Conservation (phyloP, 2,113 vertebrate species). For the Anthoscopus minutus region DNA sequence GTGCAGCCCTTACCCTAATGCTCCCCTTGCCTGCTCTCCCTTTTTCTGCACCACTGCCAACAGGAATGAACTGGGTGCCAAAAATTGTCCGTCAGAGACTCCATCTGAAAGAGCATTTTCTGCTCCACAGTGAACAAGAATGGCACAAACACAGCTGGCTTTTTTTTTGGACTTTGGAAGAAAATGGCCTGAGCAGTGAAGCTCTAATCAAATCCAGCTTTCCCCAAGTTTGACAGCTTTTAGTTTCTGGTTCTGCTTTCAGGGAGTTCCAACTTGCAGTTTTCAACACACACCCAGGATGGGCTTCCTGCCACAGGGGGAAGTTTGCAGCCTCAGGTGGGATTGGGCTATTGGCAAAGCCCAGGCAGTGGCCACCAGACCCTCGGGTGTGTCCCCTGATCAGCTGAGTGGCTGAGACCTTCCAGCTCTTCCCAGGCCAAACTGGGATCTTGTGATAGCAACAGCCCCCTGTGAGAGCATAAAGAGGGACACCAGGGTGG, state of each 20-base stretch:
- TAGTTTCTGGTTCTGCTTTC: neutral
- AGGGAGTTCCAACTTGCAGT: neutral
- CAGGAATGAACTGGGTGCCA: neutral
- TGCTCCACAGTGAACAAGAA: neutral
- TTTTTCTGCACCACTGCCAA: neutral
- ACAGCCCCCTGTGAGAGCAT: rapidly evolving
- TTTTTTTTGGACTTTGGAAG: neutral
- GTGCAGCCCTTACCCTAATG: neutral
- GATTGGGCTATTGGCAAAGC: neutral
- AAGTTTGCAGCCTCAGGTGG: neutral
- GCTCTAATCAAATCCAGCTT: neutral
- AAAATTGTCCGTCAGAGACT: neutral
- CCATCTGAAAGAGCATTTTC: neutral
- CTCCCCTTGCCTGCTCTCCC: neutral
- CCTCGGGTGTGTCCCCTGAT: neutral
- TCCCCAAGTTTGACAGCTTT: neutral
- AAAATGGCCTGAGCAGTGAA: neutral
- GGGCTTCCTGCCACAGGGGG: neutral
- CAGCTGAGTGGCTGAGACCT: neutral
- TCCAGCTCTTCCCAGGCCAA: neutral
- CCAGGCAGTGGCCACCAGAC: neutral
- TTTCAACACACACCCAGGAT: neutral
- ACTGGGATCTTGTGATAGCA: neutral
- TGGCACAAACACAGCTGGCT: neutral
- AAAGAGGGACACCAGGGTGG: rapidly evolving